Base-by-base conservation (phyloP, 1,140 invertebrate genomes). In the Maconellicoccus hirsutus region DNA sequence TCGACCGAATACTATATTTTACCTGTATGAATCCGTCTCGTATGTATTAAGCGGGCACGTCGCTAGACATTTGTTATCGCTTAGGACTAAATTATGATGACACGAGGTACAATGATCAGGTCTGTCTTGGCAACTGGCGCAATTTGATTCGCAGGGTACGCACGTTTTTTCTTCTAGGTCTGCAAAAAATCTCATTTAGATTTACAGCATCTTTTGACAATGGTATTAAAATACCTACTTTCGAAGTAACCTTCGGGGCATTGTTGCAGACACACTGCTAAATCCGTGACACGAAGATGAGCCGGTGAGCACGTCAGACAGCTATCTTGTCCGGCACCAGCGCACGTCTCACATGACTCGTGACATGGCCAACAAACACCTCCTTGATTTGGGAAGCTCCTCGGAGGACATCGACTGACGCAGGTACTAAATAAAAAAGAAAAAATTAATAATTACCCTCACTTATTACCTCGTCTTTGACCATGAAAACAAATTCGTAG, bases 171-270 rank as follows among this genome's bases (percentile, higher is more conserved):
- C 85, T 23, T 86, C 83, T 19, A 81, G 84, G 79, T 91, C 89
- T 88, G 76, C 19, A 72, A 71, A 33, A 59, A 63, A 29, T 75
- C 27, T 63, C 14, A 2, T 42, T 2, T 21, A 19, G n/a, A 70
- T 59, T 10, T 27, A 19, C 3, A 70, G 16, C n/a, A 8, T 2
- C 3, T 39, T 70, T 25, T 19, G 14, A 6, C 70, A 6, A 23
- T 21, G 25, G 22, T n/a, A 25, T 27, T 12, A n/a, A 70, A 25
- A 16, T 19, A 7, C 82, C 82, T 81, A 90, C 87, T 88, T 81
- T 91, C 89, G 78, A 85, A 93, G 76, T 93, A 93, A 42, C 90
- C 89, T 76, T 92, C 90, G 0, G 90, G 90, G 77, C 91, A 93
- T 75, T 90, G 86, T 76, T 92, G 89, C 52, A 92, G 78, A 74